Evolutionary conservation across 2,888 invertebrate species (phyloP).

Genomic region (Heteropelma amictum): DNA sequence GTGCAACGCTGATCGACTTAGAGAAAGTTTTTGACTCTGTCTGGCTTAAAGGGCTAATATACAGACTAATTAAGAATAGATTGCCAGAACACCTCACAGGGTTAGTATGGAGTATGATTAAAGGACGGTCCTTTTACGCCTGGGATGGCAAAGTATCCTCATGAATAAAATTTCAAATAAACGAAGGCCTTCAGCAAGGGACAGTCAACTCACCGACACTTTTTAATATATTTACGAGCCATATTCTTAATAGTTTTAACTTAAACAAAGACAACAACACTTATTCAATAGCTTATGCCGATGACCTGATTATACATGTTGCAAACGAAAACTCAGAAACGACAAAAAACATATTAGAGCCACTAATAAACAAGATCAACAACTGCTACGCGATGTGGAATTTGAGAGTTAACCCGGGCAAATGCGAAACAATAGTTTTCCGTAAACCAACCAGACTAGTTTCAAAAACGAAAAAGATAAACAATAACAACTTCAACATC

Average conservation of each 20-base stretch:
- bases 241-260: no score
- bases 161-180: no score
- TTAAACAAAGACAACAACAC: no score
- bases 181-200: no score
- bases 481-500: background rate
- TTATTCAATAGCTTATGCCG: conserved; percentile 48
- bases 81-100: background rate
- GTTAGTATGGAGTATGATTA: conserved; percentile 9
- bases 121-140: background rate
- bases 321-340: background rate
- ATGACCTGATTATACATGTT: conserved; percentile 40
- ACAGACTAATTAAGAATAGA: background rate
- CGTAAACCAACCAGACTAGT: background rate
- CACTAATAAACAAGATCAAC: background rate
- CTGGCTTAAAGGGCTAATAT: conserved; percentile 20
- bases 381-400: conserved; percentile 6
- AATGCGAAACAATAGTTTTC: conserved; percentile 25
- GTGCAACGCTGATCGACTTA: background rate
- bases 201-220: no score
- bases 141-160: no score
- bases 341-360: background rate
- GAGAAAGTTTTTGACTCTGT: conserved; percentile 1
- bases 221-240: no score
- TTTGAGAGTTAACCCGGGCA: conserved; percentile 22
- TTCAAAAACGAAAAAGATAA: background rate